Conservation (phyloP, 2,113 vertebrate species). For the Cephalophus harveyi region DNA sequence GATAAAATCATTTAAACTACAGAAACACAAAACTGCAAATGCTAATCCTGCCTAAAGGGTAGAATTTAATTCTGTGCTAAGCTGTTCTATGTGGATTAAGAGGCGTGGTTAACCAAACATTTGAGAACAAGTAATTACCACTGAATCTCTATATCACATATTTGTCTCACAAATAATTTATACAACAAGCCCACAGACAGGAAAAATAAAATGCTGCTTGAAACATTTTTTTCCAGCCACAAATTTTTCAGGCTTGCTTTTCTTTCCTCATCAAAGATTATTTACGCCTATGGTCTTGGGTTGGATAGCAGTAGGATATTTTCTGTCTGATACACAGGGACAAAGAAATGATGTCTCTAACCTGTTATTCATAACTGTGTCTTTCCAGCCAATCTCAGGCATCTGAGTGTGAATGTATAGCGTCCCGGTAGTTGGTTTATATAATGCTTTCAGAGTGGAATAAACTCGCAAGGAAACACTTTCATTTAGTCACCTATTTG, state of each 20-base stretch:
- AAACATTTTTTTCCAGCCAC: conserved; percentile 73
- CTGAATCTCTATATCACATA: conserved; percentile 75
- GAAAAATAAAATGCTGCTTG: conserved; percentile 74
- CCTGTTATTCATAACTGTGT: conserved; percentile 11
- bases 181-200: conserved; percentile 67
- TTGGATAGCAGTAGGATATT: conserved; percentile 12
- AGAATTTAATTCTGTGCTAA: conserved; percentile 80
- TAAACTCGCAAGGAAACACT: not conserved
- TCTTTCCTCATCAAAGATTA: conserved; percentile 49
- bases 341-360: conserved; percentile 46
- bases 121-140: conserved; percentile 79
- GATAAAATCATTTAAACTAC: conserved; percentile 76
- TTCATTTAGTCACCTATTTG: not conserved
- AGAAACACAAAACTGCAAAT: conserved; percentile 80
- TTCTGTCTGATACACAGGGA: conserved; percentile 58
- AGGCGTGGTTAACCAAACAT: conserved; percentile 80
- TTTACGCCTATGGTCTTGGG: conserved; percentile 57
- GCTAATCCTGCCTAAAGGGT: conserved; percentile 78
- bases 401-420: not conserved
- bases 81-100: conserved; percentile 74
- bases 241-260: conserved; percentile 50
- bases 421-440: not conserved
- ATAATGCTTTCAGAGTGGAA: not conserved
- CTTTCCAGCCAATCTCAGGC: not conserved
- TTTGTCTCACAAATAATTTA: conserved; percentile 78